phyloP scores from a whole-genome alignment of 2,888 invertebrate genomes.

The Agelastica alni region DNA sequence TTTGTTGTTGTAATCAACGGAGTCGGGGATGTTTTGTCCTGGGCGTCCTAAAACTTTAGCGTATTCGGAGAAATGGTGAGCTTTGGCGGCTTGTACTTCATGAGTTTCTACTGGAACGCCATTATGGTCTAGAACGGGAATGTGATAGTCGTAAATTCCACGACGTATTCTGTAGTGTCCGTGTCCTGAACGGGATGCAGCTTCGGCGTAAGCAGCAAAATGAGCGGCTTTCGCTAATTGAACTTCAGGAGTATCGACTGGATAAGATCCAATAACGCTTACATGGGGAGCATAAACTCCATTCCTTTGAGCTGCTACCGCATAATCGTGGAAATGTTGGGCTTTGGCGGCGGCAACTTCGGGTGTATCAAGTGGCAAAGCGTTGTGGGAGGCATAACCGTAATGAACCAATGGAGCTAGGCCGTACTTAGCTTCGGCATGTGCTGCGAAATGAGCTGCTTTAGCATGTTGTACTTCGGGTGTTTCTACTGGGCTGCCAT shows the following conservation, averaged over 20 bases:
- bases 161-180: slow-evolving; percentile 39
- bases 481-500: slow-evolving; percentile 64
- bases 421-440: slow-evolving; percentile 45
- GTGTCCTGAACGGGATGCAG: slow-evolving; percentile 35
- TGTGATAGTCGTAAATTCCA: slow-evolving; percentile 42
- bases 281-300: slow-evolving; percentile 33
- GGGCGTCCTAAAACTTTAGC: slow-evolving; percentile 46
- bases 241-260: slow-evolving; percentile 60
- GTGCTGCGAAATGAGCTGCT: slow-evolving; percentile 50
- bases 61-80: slow-evolving; percentile 64
- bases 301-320: slow-evolving; percentile 46
- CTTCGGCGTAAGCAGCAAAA: slow-evolving; percentile 36
- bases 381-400: slow-evolving; percentile 48
- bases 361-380: slow-evolving; percentile 59
- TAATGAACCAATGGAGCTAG: slow-evolving; percentile 21
- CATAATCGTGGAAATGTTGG: slow-evolving; percentile 57
- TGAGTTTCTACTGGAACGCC: slow-evolving; percentile 65
- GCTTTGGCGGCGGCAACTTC: slow-evolving; percentile 62
- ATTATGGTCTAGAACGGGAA: slow-evolving; percentile 57
- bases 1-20: slow-evolving; percentile 8
- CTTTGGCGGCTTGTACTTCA: slow-evolving; percentile 65
- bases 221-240: slow-evolving; percentile 59
- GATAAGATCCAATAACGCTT: slow-evolving; percentile 55
- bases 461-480: slow-evolving; percentile 51
- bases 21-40: slow-evolving; percentile 22